Evolutionary conservation across 2,113 vertebrate species (phyloP).

Genomic region (Todiramphus chloris): DNA sequence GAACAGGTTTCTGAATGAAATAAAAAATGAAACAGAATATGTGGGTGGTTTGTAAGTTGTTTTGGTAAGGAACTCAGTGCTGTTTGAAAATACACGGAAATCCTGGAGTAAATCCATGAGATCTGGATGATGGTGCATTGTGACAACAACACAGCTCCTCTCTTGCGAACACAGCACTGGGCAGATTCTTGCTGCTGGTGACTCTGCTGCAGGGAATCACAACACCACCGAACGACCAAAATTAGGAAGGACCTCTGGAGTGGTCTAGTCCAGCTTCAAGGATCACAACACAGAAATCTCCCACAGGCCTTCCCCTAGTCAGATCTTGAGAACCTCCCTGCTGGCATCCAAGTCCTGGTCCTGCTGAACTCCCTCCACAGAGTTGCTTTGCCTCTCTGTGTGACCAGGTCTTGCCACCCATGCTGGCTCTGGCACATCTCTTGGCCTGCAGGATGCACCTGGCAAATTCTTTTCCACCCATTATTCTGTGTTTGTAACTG

Average conservation of each 20-base stretch:
- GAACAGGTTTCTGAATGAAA: neutral
- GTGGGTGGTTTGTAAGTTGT: neutral
- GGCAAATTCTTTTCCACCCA: neutral
- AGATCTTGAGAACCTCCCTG: neutral
- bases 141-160: neutral
- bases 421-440: neutral
- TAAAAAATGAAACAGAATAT: neutral
- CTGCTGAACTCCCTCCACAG: neutral
- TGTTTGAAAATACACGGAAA: neutral
- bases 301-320: neutral
- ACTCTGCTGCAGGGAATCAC: neutral
- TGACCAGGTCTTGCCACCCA: neutral
- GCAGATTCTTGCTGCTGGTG: neutral
- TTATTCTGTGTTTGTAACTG: neutral
- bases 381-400: neutral
- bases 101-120: neutral
- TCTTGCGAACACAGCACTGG: neutral
- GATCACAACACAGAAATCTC: neutral
- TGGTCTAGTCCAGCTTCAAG: neutral
- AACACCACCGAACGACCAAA: neutral
- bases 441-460: constrained; percentile 16
- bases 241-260: neutral
- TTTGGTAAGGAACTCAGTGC: neutral
- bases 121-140: neutral
- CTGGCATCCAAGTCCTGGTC: neutral